Percentiles rank a stretch among this genome's conserved stretches.
These are phyloP conservation scores for Poeciliopsis paucimaculata DNA, from an alignment of 2,797 vertebrate species.

Conservation along the genomic window DNA sequence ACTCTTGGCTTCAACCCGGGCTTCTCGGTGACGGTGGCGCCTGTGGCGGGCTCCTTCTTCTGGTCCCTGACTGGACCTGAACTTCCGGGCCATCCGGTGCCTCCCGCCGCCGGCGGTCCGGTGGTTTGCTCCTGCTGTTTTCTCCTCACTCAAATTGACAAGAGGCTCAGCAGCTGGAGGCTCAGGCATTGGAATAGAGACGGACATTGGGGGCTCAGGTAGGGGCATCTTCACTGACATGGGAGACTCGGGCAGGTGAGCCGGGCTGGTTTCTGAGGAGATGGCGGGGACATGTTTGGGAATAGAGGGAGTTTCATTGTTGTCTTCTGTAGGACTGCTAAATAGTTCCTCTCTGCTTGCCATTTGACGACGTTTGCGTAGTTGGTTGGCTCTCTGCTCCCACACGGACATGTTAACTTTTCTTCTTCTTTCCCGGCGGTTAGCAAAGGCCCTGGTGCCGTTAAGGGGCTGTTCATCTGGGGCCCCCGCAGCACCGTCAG, in stretches of 20 bases:
- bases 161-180: conserved; percentile 71
- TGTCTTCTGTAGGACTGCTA: conserved; percentile 75
- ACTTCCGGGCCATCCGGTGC: conserved; percentile 86
- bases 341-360: conserved; percentile 95
- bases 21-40: conserved; percentile 88
- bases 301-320: conserved; percentile 71
- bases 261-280: conserved; percentile 74
- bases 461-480: conserved; percentile 76
- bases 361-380: conserved; percentile 94
- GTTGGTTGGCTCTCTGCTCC: conserved; percentile 97
- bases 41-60: conserved; percentile 87
- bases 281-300: conserved; percentile 59
- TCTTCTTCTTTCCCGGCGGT: conserved; percentile 89
- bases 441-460: conserved; percentile 67
- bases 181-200: conserved; percentile 78
- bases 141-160: conserved; percentile 71
- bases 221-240: conserved; percentile 79
- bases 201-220: conserved; percentile 78
- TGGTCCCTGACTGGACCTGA: conserved; percentile 81
- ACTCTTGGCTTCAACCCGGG: conserved; percentile 83
- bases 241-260: conserved; percentile 79
- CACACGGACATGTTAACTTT: conserved; percentile 97
- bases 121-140: conserved; percentile 68
- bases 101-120: conserved; percentile 73
- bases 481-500: conserved; percentile 44